Evolutionary conservation across 2,797 vertebrate genomes (phyloP), one percentile per base, ranked within the genome.

Genomic region (Lacerta bilineata): DNA sequence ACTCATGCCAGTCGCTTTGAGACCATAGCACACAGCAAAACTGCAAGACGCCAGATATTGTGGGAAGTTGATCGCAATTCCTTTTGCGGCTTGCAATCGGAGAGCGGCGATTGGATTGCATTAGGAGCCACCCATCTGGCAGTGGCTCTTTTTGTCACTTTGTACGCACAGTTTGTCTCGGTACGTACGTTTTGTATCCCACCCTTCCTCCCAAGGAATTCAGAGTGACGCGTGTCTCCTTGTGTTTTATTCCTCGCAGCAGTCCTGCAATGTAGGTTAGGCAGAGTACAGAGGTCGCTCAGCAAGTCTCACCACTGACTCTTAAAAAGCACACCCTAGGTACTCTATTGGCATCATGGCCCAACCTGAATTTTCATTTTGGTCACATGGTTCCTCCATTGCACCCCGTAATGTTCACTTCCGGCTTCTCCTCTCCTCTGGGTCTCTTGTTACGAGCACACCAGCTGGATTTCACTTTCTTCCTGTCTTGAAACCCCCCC

Each of bases 401-500:
- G 23, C 13, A 18, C 50, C 55, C 9, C 10, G 11, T 55, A 20
- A 39, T 27, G 20, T 80, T 80, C 46, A 27, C 36, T 61, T 80
- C 25, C 66, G 23, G 7, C 25, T 72, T 23, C 13, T 29, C 46
- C 25, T 7, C 36, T 61, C 66, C 66, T 71, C 1, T 71, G 20
- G 13, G 85, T 68, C 43, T 36, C 10, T n/a, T 69, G n/a, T 41
- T 59, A 59, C 69, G 33, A 80, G 33, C 5, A 25, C 15, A 29
- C 77, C 85, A 87, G 66, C 85, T 87, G 68, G 41, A 33, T n/a
- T 72, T 27, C 78, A 43, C 33, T n/a, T 72, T 87, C 23, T 68
- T 68, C 64, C 41, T n/a, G 43, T 4, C 46, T 13, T 36, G n/a
- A 20, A 55, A 3, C 5, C 33, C 72, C 27, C 61, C 50, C 15